A percentile compares a stretch with the other conserved stretches of the same genome.
phyloP scores from a whole-genome alignment of 2,888 invertebrate genomes.

The Cotesia congregata region DNA sequence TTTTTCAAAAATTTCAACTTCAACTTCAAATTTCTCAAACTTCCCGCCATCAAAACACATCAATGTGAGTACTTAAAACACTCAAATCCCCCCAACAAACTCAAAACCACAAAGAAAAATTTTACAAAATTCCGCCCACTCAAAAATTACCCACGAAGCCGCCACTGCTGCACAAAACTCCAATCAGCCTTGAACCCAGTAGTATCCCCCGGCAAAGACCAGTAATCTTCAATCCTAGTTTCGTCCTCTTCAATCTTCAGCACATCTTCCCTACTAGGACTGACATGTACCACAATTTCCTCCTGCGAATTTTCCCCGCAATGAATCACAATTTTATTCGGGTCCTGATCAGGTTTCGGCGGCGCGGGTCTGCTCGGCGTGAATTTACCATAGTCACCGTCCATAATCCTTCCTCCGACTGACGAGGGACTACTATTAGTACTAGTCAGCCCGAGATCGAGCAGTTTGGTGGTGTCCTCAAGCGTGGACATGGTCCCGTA shows the following conservation, averaged over 20 bases:
- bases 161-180: slow-evolving; percentile 83
- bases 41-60: not conserved
- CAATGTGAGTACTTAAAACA: not conserved
- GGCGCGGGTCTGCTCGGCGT: slow-evolving; percentile 71
- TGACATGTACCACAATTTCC: slow-evolving; percentile 75
- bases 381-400: not conserved
- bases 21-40: not conserved
- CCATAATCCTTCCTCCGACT: too few relatives aligned
- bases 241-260: slow-evolving; percentile 68
- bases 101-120: not conserved
- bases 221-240: slow-evolving; percentile 63
- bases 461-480: slow-evolving; percentile 49
- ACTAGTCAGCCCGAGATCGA: slow-evolving; percentile 1
- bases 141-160: slow-evolving; percentile 74
- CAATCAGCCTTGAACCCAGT: slow-evolving; percentile 76
- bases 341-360: slow-evolving; percentile 67
- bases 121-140: not conserved
- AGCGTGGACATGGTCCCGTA: slow-evolving; percentile 57
- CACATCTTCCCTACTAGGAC: slow-evolving; percentile 68
- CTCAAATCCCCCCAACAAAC: not conserved
- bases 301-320: slow-evolving; percentile 75
- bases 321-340: slow-evolving; percentile 81
- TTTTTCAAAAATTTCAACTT: not conserved
- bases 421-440: not conserved
- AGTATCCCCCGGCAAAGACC: slow-evolving; percentile 69